Percentiles rank a stretch among this genome's conserved stretches.
Evolutionary conservation across 2,113 vertebrate species (phyloP).

Genomic region (Aptenodytes patagonicus): DNA sequence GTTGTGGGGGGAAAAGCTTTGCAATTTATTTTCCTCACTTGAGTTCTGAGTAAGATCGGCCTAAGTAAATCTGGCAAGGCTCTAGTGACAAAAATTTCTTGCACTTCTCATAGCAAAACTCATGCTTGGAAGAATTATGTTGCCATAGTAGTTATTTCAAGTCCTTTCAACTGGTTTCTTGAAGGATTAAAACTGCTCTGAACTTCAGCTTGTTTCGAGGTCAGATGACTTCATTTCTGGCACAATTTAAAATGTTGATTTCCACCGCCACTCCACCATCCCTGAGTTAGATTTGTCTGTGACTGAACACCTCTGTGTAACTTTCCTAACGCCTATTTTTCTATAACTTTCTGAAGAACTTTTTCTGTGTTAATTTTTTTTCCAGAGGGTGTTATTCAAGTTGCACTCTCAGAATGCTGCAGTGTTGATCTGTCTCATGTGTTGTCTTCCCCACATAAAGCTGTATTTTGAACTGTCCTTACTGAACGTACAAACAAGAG

Average conservation of each 20-base stretch:
- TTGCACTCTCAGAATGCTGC: not conserved
- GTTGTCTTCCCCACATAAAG: not conserved
- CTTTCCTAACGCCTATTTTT: not conserved
- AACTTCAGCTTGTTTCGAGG: slow-evolving; percentile 29
- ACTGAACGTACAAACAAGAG: not conserved
- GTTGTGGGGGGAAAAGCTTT: not conserved
- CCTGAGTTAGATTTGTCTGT: not conserved
- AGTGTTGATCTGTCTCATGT: not conserved
- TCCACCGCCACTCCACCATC: not conserved
- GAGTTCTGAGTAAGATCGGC: not conserved
- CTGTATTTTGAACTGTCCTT: not conserved
- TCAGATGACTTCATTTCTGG: slow-evolving; percentile 24
- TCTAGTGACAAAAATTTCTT: not conserved
- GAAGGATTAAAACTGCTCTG: slow-evolving; percentile 56
- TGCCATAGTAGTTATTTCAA: slow-evolving; percentile 52
- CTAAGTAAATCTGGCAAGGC: slow-evolving; percentile 25
- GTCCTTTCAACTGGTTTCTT: slow-evolving; percentile 19
- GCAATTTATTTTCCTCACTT: not conserved
- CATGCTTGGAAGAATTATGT: slow-evolving; percentile 63
- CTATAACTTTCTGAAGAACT: not conserved
- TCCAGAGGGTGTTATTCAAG: not conserved
- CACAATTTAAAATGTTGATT: not conserved
- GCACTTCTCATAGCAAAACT: slow-evolving; percentile 4
- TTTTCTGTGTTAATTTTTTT: not conserved
- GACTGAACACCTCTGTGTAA: not conserved